A percentile compares a stretch with the other conserved stretches of the same genome.
phyloP scores from a whole-genome alignment of 2,888 invertebrate species.

The Peribatodes rhomboidaria region DNA sequence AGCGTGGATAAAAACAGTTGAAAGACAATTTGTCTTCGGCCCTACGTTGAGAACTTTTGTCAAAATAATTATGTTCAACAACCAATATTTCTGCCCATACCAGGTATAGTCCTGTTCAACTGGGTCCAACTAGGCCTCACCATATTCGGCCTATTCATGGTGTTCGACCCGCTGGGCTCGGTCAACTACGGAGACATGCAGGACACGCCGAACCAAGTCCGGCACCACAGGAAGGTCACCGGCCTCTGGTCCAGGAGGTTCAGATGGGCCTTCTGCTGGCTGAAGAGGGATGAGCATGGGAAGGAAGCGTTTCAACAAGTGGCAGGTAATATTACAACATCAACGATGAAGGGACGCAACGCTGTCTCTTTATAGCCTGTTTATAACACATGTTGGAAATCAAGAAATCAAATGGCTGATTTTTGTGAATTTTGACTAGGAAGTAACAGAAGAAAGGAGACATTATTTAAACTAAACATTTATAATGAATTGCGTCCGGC shows the following conservation, averaged over 20 bases:
- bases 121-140: constrained; percentile 92
- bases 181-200: constrained; percentile 88
- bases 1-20: no score
- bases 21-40: no score
- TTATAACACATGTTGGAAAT: no score
- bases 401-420: no score
- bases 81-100: constrained; percentile 34
- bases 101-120: constrained; percentile 92
- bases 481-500: no score
- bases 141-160: constrained; percentile 91
- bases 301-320: constrained; percentile 93
- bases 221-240: constrained; percentile 90
- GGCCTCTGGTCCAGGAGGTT: constrained; percentile 91
- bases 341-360: background rate
- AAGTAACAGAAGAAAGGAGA: no score
- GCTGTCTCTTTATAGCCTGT: no score
- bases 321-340: constrained; percentile 83
- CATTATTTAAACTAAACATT: no score
- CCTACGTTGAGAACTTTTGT: no score
- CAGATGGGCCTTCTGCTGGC: constrained; percentile 91
- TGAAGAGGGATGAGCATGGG: constrained; percentile 91
- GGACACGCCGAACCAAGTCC: constrained; percentile 88
- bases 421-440: background rate
- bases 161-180: constrained; percentile 94
- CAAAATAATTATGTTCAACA: no score